phyloP scores from a whole-genome alignment of 2,113 vertebrate species.

The Ploceus nigricollis region DNA sequence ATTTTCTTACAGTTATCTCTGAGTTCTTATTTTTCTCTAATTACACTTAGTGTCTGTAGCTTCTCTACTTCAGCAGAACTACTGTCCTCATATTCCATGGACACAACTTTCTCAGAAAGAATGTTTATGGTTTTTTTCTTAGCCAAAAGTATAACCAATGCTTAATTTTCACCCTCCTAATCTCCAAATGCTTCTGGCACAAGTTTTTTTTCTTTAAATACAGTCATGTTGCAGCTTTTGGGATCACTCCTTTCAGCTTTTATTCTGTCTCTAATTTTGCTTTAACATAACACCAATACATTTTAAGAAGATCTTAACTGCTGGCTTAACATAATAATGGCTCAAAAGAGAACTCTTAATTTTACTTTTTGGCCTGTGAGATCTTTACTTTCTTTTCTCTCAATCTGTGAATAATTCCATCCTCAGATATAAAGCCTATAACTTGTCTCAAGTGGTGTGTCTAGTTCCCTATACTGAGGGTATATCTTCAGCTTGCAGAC shows the following conservation, averaged over 20 bases:
- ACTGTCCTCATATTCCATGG: neutral
- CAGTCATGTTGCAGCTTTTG: neutral
- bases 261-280: neutral
- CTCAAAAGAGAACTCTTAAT: neutral
- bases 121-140: neutral
- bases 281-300: neutral
- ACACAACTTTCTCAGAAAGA: neutral
- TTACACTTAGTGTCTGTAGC: neutral
- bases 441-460: neutral
- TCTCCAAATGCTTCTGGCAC: neutral
- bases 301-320: neutral
- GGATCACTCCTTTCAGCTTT: neutral
- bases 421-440: neutral
- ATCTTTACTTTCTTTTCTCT: neutral
- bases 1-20: neutral
- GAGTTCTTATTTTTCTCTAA: neutral
- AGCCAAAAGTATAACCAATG: neutral
- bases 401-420: neutral
- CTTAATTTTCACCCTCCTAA: neutral
- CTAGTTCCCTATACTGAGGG: neutral
- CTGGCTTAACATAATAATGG: neutral
- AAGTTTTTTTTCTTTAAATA: neutral
- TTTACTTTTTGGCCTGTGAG: neutral
- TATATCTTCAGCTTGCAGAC: neutral
- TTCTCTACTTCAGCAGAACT: neutral